Percentiles rank a stretch among this genome's conserved stretches.
Conservation (phyloP, 2,113 vertebrate genomes). For the Oreochromis tanganicae region DNA sequence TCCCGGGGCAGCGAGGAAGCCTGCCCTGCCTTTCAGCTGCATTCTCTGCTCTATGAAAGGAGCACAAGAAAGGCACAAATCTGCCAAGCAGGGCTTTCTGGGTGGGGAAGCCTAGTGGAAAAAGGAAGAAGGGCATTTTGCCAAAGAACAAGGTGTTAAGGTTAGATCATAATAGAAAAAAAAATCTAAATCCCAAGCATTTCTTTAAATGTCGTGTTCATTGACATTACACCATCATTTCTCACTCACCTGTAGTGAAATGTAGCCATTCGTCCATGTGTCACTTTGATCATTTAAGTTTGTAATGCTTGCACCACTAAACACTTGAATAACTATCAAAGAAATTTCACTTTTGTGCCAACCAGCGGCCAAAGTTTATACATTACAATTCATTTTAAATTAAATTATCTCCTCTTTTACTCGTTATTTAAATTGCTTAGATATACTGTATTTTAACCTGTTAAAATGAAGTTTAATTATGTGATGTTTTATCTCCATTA, state of each 20-base stretch:
- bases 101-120: slow-evolving; percentile 21
- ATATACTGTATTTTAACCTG: not conserved
- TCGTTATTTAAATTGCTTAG: not conserved
- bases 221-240: not conserved
- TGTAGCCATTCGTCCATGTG: not conserved
- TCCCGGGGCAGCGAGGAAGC: slow-evolving; percentile 69
- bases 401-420: not conserved
- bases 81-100: slow-evolving; percentile 40
- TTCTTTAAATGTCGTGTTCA: not conserved
- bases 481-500: not conserved
- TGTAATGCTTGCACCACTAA: not conserved
- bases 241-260: not conserved
- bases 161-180: not conserved
- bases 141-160: slow-evolving; percentile 12
- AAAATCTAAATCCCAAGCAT: not conserved
- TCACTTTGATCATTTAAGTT: not conserved
- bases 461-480: not conserved
- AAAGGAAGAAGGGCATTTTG: slow-evolving; percentile 11
- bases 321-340: not conserved
- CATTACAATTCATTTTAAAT: not conserved
- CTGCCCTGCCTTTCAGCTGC: slow-evolving; percentile 66
- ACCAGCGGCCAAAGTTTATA: not conserved
- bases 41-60: slow-evolving; percentile 58
- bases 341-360: not conserved
- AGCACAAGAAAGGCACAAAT: slow-evolving; percentile 64